These are phyloP conservation scores for Isaurus tuberculatus DNA, from an alignment of 92 coral and sea anemone species.

Conservation along the genomic window DNA sequence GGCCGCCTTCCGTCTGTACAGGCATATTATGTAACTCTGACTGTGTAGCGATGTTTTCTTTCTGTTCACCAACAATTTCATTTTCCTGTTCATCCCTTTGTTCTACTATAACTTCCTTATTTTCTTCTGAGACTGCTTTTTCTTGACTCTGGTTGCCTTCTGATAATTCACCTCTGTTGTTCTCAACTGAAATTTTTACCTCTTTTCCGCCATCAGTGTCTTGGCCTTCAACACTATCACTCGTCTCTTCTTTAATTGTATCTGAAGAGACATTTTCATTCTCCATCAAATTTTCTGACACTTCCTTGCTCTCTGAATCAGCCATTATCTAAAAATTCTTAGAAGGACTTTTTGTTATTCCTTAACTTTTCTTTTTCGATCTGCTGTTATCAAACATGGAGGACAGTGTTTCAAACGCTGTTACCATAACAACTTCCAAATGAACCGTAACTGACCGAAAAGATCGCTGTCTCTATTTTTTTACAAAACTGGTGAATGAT, in stretches of 20 bases:
- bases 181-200: not conserved
- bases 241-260: not conserved
- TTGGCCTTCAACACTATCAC: not conserved
- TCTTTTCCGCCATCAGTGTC: not conserved
- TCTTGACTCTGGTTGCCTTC: conserved; percentile 2
- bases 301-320: conserved; percentile 30
- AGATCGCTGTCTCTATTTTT: not conserved
- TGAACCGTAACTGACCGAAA: not conserved
- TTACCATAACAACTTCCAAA: conserved; percentile 32
- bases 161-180: not conserved
- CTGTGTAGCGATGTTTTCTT: conserved; percentile 48
- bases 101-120: not conserved
- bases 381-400: conserved; percentile 25
- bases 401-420: conserved; percentile 12
- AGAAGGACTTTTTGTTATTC: not conserved
- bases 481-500: no score
- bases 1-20: conserved; percentile 60
- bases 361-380: not conserved
- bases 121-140: conserved; percentile 9
- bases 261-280: not conserved
- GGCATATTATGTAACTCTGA: conserved; percentile 22
- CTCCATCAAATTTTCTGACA: not conserved
- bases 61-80: conserved; percentile 44
- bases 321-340: not conserved
- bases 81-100: conserved; percentile 12